These are phyloP conservation scores for Cyprinella venusta DNA, from an alignment of 2,797 vertebrate species.

Conservation along the genomic window DNA sequence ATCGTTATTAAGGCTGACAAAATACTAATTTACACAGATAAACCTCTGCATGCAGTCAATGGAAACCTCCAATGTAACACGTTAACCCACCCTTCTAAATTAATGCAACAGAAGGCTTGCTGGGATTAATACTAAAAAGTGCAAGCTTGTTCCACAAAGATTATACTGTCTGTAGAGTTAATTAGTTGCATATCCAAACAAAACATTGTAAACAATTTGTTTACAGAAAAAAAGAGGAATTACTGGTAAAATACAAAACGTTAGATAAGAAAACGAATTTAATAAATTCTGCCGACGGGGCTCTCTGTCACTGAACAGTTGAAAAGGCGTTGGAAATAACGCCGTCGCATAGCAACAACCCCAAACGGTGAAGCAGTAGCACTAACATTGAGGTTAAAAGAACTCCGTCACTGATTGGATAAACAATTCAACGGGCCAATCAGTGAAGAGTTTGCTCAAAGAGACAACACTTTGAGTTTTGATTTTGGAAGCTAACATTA, in stretches of 20 bases:
- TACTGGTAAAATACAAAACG: neutral
- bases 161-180: neutral
- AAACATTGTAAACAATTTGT: neutral
- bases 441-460: conserved; percentile 58
- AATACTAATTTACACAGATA: neutral
- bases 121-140: conserved; percentile 15
- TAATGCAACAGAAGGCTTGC: neutral
- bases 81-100: neutral
- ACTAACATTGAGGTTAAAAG: conserved; percentile 13
- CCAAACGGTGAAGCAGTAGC: conserved; percentile 4
- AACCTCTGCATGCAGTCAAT: neutral
- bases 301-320: neutral
- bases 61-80: neutral
- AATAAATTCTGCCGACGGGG: neutral
- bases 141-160: conserved; percentile 10
- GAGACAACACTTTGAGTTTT: conserved; percentile 29
- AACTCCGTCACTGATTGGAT: conserved; percentile 68
- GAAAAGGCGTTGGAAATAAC: conserved; percentile 35
- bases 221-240: neutral
- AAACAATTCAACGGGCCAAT: conserved; percentile 51
- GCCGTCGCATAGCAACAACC: conserved; percentile 73
- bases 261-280: neutral
- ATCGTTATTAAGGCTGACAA: neutral
- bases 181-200: neutral
- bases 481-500: conserved; percentile 46